Evolutionary conservation across 1,140 invertebrate species (phyloP).

Genomic region (Aphelenchoides avenae): DNA sequence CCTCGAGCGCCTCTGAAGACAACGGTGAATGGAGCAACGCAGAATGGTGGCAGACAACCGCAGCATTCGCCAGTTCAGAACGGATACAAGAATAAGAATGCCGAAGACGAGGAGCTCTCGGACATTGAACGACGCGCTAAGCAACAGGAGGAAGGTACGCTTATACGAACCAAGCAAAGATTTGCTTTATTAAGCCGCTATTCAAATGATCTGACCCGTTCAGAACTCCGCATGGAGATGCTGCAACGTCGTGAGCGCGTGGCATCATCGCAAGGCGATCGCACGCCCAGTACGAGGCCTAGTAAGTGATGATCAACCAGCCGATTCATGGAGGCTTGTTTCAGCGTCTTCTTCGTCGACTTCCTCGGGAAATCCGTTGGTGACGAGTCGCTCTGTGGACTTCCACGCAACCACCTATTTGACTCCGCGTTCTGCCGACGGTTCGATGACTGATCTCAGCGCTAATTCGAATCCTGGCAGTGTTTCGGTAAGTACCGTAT

Average conservation of each 20-base stretch:
- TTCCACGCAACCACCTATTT: slow-evolving; percentile 7
- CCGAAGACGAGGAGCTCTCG: slow-evolving; percentile 4
- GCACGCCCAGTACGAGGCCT: not conserved
- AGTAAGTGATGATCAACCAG: not conserved
- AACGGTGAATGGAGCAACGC: slow-evolving; percentile 3
- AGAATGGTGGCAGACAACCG: not conserved
- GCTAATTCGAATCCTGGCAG: slow-evolving; percentile 8
- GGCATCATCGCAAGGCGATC: not conserved
- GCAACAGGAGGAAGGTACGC: slow-evolving; percentile 25
- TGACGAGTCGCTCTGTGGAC: slow-evolving; percentile 28
- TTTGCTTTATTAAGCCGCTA: not conserved
- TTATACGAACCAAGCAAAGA: not conserved
- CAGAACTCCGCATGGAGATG: slow-evolving; percentile 34
- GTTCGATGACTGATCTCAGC: slow-evolving; percentile 27
- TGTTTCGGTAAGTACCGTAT: slow-evolving; percentile 23
- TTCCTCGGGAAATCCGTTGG: slow-evolving; percentile 16
- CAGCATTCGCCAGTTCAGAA: not conserved
- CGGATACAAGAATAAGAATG: not conserved
- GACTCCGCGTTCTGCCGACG: slow-evolving; percentile 30
- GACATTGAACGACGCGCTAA: slow-evolving; percentile 31
- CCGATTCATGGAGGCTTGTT: not conserved
- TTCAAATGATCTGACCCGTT: not conserved
- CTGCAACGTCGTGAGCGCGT: slow-evolving; percentile 23
- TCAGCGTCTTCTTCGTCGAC: slow-evolving; percentile 16
- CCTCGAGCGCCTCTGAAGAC: not conserved